Conservation (phyloP, 2,113 vertebrate species). For the Tachycineta bicolor region DNA sequence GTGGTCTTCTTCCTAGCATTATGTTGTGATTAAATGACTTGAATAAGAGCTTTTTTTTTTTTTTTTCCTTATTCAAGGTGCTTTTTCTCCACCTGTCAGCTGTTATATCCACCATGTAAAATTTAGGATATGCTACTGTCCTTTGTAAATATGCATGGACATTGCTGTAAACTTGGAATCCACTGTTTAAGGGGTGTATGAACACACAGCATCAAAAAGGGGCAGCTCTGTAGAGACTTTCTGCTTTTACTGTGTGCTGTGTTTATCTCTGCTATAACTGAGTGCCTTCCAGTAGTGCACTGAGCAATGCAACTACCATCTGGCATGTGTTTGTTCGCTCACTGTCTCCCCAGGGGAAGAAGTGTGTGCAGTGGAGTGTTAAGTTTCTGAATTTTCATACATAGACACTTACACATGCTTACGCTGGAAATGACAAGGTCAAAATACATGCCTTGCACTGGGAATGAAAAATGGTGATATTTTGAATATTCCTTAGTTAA, state of each 20-base stretch:
- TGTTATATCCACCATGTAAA: not conserved
- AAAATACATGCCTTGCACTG: not conserved
- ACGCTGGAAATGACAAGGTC: constrained; percentile 15
- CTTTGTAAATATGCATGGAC: not conserved
- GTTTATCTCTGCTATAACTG: constrained; percentile 3
- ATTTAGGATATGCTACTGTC: not conserved
- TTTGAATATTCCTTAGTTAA: not conserved
- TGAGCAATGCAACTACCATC: constrained; percentile 43
- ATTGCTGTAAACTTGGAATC: not conserved
- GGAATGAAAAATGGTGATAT: not conserved
- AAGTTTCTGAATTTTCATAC: constrained; percentile 38
- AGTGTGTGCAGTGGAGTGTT: constrained; percentile 45
- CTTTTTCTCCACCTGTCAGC: not conserved
- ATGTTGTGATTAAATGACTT: not conserved
- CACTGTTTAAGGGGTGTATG: rapidly evolving
- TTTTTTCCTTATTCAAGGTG: not conserved
- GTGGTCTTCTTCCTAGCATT: not conserved
- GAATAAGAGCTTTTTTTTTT: not conserved
- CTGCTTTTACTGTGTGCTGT: not conserved
- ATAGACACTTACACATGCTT: not conserved
- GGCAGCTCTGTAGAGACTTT: not conserved
- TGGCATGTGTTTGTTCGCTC: constrained; percentile 31
- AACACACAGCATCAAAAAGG: not conserved
- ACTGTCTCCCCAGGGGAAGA: not conserved
- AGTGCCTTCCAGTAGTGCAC: constrained; percentile 40